Conservation (phyloP, 2,797 vertebrate species). For the Urosaurus nigricauda region DNA sequence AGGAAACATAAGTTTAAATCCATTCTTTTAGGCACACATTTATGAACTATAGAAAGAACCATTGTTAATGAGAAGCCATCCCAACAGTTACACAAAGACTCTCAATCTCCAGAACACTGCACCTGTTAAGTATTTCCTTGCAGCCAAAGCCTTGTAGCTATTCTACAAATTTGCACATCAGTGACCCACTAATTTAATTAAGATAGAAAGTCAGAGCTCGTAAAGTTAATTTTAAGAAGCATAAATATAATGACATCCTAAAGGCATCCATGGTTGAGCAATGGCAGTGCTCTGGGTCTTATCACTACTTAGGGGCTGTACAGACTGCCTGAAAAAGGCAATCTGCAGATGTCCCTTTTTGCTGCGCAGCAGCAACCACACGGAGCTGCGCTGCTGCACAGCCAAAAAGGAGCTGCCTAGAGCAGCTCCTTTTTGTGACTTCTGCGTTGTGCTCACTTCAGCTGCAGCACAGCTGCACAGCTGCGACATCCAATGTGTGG, state of each 20-base stretch:
- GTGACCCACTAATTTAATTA: not conserved
- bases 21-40: slow-evolving; percentile 9
- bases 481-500: too few relatives aligned
- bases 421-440: too few relatives aligned
- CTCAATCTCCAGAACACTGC: not conserved
- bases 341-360: too few relatives aligned
- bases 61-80: not conserved
- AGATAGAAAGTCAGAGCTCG: not conserved
- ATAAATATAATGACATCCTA: not conserved
- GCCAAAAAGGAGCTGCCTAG: too few relatives aligned
- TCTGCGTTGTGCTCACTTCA: too few relatives aligned
- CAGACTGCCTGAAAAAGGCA: too few relatives aligned
- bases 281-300: not conserved
- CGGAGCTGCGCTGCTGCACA: too few relatives aligned
- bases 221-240: not conserved
- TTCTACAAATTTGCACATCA: not conserved
- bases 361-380: too few relatives aligned
- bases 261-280: not conserved
- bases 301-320: too few relatives aligned
- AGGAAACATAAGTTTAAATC: not conserved
- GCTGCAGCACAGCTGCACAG: too few relatives aligned
- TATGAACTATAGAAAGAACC: not conserved
- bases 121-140: not conserved
- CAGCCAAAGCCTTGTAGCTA: not conserved
- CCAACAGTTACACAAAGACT: not conserved